Conservation (phyloP, 2,797 vertebrate genomes). For the Malacoraja senta region DNA sequence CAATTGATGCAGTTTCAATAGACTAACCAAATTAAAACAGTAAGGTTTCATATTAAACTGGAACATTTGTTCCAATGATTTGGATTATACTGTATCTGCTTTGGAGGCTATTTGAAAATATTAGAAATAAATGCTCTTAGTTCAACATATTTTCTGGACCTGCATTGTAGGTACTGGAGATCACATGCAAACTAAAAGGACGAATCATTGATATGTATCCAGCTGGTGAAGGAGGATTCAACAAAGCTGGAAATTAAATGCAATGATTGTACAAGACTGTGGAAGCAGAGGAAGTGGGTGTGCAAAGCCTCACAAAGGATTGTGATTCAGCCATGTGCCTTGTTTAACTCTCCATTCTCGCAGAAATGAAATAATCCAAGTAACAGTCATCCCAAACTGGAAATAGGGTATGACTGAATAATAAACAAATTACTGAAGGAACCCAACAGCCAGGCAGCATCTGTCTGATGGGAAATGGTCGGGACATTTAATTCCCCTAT, state of each 20-base stretch:
- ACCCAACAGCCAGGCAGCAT: no score
- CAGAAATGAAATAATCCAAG: not conserved
- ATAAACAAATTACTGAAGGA: no score
- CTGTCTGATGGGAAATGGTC: no score
- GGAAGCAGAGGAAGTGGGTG: slow-evolving; percentile 6
- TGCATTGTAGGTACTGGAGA: not conserved
- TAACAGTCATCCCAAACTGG: not conserved
- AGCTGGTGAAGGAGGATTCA: not conserved
- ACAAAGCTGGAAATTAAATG: not conserved
- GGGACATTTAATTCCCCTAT: no score
- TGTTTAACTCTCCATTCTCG: not conserved
- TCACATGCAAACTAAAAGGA: not conserved
- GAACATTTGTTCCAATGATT: not conserved
- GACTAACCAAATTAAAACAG: not conserved
- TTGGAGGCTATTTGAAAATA: not conserved
- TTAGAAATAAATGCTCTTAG: slow-evolving; percentile 1
- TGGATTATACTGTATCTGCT: not conserved
- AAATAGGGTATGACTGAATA: not conserved
- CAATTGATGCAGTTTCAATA: not conserved
- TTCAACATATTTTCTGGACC: not conserved
- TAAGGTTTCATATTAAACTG: not conserved
- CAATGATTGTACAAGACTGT: not conserved
- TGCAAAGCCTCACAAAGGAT: not conserved
- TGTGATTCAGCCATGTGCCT: not conserved
- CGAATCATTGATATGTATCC: not conserved